Base-by-base conservation (phyloP, 2,888 invertebrate genomes). In the Nomada goodeniana region DNA sequence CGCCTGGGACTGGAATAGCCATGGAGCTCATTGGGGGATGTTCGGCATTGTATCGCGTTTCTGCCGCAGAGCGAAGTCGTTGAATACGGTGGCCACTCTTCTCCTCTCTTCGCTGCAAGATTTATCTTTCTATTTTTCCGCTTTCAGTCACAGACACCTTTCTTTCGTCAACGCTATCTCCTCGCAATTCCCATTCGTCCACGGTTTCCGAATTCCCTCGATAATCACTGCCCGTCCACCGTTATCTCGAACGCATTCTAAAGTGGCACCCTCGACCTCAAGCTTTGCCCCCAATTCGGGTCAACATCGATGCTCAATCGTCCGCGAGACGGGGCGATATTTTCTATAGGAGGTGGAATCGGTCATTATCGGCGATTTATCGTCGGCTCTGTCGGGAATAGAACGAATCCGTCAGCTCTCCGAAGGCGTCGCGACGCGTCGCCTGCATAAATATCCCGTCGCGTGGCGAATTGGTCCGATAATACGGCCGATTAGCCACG, bases 401-500 rank as follows among this genome's bases (percentile, higher is more conserved):
- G 50, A 42, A 20, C 26, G 36, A 42, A 47, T 60, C 59, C 4
- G 23, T 68, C 59, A 29, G 13, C 15, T 7, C 5, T 36, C 4
- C 13, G 20, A 20, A 36, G 7, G 4, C n/a, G 20, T 13, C 36
- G n/a, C 18, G 26, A 15, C 5, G 23, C 68, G 55, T 26, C 10
- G 47, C 52, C 23, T 18, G 81, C 71, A 64, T 52, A 76, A 78
- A 84, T 72, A 71, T 67, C 18, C 23, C 13, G 71, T 75, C 68
- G 53, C 44, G 71, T 61, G 73, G 67, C 69, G 65, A 80, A 71
- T 80, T 55, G 61, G 52, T 0, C 47, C 68, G 82, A 76, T 76
- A 76, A 65, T 76, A 68, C 59, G 52, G 23, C 67, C 76, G 67
- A 82, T 82, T 82, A 82, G 71, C 47, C 63, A 29, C 13, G 71